Evolutionary conservation across 2,797 vertebrate species (phyloP), one percentile per base, ranked within the genome.

Genomic region (Erethizon dorsatum): DNA sequence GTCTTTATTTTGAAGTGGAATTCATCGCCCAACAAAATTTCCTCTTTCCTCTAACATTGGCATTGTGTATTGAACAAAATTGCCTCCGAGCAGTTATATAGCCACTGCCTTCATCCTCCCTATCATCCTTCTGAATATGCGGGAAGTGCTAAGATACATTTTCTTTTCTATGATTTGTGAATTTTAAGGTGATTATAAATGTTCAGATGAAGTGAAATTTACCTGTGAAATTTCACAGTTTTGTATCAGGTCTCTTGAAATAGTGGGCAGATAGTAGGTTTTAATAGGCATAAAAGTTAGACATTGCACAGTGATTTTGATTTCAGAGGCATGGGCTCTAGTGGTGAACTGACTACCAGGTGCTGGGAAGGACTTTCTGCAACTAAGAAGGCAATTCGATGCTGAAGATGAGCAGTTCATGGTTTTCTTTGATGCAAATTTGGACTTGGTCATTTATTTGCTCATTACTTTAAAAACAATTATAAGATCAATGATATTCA

Each of bases 1-100:
- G 54, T 91, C 89, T 90, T 71, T 92, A 41, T 37, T 97, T 79
- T 97, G 97, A 96, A 94, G 75, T 90, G 91, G 88, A 97, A 93
- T 97, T 96, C 89, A 13, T 0, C 33, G 61, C 88, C 90, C 67
- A 85, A 41, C 67, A 33, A 5, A 56, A 79, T 89, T 91, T 97
- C 97, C 91, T 96, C 97, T 89, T 98, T 94, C 87, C 57, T 95
- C 96, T 96, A 93, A 94, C 52, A 59, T 92, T 82, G 91, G 37
- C 90, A 87, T 96, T 97, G 57, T 84, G 78, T 83, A 20, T 37
- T 91, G 61, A 61, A 52, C 12, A n/a, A 26, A 71, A 63, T 87
- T 28, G 26, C 82, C 71, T 88, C 33, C 56, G 41, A 93, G 37
- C 83, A 1, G 0, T 71, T 90, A 41, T 22, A 2, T 31, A 73